Evolutionary conservation across 2,797 vertebrate species (phyloP).

Genomic region (Fistularia commersonii): DNA sequence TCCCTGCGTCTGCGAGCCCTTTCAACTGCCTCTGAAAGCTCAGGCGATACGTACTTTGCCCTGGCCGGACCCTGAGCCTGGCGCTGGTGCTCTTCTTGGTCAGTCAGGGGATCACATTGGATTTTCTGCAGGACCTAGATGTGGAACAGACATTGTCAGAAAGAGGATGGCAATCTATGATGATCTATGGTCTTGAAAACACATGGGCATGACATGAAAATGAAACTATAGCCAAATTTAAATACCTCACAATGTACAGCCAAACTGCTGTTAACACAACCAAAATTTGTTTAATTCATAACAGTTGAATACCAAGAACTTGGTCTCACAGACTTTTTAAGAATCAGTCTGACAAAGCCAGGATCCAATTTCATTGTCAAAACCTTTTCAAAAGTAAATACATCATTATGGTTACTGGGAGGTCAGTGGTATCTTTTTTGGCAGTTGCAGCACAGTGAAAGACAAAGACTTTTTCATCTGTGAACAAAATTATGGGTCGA

Average conservation of each 20-base stretch:
- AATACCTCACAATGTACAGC: no score
- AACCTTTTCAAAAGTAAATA: constrained; percentile 13
- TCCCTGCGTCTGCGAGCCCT: constrained; percentile 89
- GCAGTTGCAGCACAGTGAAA: background rate
- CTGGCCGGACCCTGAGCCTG: constrained; percentile 74
- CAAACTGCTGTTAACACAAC: no score
- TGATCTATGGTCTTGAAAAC: no score
- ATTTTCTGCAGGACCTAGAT: constrained; percentile 73
- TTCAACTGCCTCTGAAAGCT: constrained; percentile 93
- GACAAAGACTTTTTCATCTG: constrained; percentile 5
- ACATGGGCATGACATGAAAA: no score
- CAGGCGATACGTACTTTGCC: constrained; percentile 87
- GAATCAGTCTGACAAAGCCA: background rate
- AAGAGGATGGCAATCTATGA: background rate
- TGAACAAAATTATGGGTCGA: constrained; percentile 16
- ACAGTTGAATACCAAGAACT: background rate
- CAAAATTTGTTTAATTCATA: no score
- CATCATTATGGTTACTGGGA: constrained; percentile 56
- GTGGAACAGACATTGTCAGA: constrained; percentile 2
- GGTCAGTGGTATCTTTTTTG: constrained; percentile 13
- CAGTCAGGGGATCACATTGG: constrained; percentile 78
- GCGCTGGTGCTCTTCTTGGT: constrained; percentile 83
- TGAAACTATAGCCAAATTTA: no score
- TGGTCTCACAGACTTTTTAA: background rate
- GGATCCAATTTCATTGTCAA: constrained; percentile 5